Conservation (phyloP, 2,888 invertebrate genomes). For the Ommatoiulus sabulosus region DNA sequence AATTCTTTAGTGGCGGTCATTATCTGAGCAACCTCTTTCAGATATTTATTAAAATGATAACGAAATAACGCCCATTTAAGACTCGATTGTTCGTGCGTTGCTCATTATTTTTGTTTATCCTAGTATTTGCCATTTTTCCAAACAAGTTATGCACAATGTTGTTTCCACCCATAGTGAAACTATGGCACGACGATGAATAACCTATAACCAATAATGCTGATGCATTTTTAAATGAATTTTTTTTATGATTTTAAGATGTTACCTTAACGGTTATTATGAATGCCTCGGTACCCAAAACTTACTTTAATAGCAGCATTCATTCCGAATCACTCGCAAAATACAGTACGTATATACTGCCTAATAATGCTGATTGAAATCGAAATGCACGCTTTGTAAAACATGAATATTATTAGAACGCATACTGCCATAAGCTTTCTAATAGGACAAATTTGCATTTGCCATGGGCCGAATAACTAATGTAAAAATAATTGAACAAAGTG, state of each 20-base stretch:
- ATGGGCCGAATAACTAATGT: background rate
- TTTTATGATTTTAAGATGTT: too few species aligned
- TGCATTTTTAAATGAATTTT: background rate
- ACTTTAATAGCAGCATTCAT: too few species aligned
- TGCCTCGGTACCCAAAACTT: too few species aligned
- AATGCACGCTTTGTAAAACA: background rate
- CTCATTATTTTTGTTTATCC: background rate
- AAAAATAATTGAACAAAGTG: background rate
- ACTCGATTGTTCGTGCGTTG: background rate
- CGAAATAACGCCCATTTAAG: background rate
- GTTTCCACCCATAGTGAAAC: background rate
- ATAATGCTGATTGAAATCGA: background rate
- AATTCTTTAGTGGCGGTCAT: background rate
- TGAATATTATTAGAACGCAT: background rate
- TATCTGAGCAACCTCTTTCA: background rate
- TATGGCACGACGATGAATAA: background rate
- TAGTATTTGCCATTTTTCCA: background rate
- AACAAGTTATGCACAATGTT: background rate
- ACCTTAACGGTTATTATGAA: too few species aligned
- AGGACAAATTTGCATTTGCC: background rate
- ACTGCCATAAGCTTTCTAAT: background rate
- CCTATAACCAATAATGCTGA: background rate
- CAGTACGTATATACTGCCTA: too few species aligned
- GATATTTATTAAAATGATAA: background rate
- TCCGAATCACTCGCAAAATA: too few species aligned